Base-by-base conservation (phyloP, 53 echinoderm and acorn worm genomes). In the Hippasteria phrygiana region DNA sequence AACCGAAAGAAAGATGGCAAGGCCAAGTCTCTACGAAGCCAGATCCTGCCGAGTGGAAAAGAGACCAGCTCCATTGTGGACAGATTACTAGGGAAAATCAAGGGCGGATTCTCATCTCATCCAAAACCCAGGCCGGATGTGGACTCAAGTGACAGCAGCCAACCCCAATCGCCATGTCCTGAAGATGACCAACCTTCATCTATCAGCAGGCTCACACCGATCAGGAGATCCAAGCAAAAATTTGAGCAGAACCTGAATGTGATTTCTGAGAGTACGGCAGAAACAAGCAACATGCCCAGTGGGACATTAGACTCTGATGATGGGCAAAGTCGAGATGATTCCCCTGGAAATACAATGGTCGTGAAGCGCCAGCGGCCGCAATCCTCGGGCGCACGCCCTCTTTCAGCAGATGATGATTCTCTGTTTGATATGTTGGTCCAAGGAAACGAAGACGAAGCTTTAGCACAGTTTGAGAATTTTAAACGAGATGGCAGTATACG, bases 401-500 rank as follows among this genome's bases (percentile, higher is more conserved):
- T 89, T 37, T 84, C 95, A 4, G 90, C 90, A 6, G 93, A 83
- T 34, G 93, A 95, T 38, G 93, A 93, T 37, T 74, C 88, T 8
- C 91, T 95, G 1, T 48, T 93, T 11, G 84, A 95, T 48, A 78
- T 95, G 91, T 80, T 95, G 66, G 41, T 92, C 39, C 82, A 88
- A 24, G 92, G 92, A 24, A 94, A 92, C 33, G 94, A 94, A 5
- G 88, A 92, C 20, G 92, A 94, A 53, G 83, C 92, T 18, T 28
- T 88, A 41, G 64, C 82, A 28, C 88, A 88, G 43, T 80, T 81
- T 55, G 79, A 89, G 62, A n/a, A 66, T 12, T 80, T 93, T 51
- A 95, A 93, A 78, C 87, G 93, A 40, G 95, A 95, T 43, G 93
- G 95, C 0, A 95, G 95, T 62, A 48, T 93, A 0, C 64, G 95